Evolutionary conservation across 2,888 invertebrate genomes (phyloP).

Genomic region (Acholoe squamosa): DNA sequence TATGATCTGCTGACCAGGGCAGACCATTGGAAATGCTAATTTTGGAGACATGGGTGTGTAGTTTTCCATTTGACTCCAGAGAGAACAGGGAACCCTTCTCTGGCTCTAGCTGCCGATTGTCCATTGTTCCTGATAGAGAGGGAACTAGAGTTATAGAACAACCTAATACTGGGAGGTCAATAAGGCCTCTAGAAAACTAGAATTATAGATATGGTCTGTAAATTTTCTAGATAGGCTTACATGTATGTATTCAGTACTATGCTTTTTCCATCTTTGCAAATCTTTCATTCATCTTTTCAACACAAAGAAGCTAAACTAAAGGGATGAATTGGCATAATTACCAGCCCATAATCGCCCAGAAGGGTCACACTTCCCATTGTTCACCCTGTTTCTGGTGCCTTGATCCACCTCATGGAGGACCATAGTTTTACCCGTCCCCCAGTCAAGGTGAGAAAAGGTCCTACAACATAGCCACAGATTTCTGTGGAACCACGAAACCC

Average conservation of each 20-base stretch:
- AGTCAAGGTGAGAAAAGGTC: slow-evolving; percentile 72
- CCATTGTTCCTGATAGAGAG: slow-evolving; percentile 79
- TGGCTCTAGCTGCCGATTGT: slow-evolving; percentile 68
- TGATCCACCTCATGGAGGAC: slow-evolving; percentile 69
- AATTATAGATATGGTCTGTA: too few species aligned
- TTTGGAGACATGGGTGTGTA: background rate
- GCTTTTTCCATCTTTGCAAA: too few species aligned
- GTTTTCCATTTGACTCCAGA: slow-evolving; percentile 28
- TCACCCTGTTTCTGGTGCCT: slow-evolving; percentile 83
- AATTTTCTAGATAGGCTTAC: too few species aligned
- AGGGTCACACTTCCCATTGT: slow-evolving; percentile 91
- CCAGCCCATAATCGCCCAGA: slow-evolving; percentile 88
- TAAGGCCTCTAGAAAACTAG: too few species aligned
- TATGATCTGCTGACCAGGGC: slow-evolving; percentile 89
- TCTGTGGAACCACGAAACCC: slow-evolving; percentile 73
- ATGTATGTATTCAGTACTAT: too few species aligned
- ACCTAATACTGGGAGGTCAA: too few species aligned
- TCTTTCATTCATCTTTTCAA: too few species aligned
- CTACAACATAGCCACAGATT: slow-evolving; percentile 73
- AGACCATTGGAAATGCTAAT: slow-evolving; percentile 89
- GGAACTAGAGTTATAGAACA: background rate
- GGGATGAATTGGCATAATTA: too few species aligned
- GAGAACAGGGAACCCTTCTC: slow-evolving; percentile 55
- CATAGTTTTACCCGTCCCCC: slow-evolving; percentile 71
- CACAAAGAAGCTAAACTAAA: too few species aligned